These are phyloP conservation scores for Aphodius granarius DNA, from an alignment of 2,888 invertebrate genomes.

Conservation along the genomic window DNA sequence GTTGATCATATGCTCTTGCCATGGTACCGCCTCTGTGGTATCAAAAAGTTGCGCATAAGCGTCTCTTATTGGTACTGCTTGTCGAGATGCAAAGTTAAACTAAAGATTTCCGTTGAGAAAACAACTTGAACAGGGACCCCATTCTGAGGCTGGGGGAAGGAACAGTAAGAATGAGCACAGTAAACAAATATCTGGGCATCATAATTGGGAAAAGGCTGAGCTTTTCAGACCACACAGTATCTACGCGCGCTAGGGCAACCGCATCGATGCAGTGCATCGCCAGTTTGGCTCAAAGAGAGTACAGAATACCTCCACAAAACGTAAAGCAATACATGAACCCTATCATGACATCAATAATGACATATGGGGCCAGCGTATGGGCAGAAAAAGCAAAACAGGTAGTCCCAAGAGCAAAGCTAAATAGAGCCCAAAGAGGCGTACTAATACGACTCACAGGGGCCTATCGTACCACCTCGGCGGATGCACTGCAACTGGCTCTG, in stretches of 20 bases:
- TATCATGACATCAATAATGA: no score
- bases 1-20: no score
- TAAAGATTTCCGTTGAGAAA: background rate
- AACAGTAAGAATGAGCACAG: fast-evolving
- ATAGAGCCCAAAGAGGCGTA: background rate
- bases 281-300: background rate
- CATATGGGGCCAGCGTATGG: constrained; percentile 17
- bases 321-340: background rate
- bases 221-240: background rate
- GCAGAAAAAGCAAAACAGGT: background rate
- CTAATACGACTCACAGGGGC: constrained; percentile 1
- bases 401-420: background rate
- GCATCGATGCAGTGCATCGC: constrained; percentile 14
- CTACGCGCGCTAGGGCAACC: background rate
- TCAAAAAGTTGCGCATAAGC: background rate
- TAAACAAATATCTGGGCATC: constrained; percentile 2
- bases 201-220: background rate
- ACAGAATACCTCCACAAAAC: background rate
- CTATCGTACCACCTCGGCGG: constrained; percentile 13
- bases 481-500: constrained; percentile 2
- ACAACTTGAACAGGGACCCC: background rate
- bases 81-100: background rate
- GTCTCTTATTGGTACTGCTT: background rate
- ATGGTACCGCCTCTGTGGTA: no score
- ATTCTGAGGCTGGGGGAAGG: background rate